Conservation (phyloP, 2,797 vertebrate species). For the Liasis olivaceus region DNA sequence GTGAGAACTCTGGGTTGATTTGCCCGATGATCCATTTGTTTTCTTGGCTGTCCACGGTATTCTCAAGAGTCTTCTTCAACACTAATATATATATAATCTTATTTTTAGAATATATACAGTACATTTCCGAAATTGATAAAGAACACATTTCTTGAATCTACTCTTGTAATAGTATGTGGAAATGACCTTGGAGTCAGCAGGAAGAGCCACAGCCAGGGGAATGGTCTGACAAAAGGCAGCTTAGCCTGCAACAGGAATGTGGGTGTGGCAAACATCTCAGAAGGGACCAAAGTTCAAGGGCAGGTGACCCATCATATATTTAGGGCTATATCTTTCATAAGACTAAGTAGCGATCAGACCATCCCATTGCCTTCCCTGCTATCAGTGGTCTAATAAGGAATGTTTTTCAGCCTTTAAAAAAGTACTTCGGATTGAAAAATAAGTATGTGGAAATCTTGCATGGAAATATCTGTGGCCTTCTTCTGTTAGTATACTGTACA, state of each 20-base stretch:
- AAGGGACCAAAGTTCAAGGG: background rate
- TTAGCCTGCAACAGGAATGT: background rate
- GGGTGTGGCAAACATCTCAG: background rate
- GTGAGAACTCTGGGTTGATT: background rate
- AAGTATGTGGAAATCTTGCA: background rate
- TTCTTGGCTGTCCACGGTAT: background rate
- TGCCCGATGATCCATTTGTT: background rate
- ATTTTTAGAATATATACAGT: background rate
- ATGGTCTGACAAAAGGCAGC: background rate
- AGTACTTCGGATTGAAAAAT: background rate
- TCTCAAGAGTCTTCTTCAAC: background rate
- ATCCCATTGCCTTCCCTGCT: background rate
- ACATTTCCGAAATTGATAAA: background rate
- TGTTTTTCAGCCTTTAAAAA: background rate
- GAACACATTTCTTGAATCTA: background rate
- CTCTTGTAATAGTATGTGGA: background rate
- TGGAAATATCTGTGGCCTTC: background rate
- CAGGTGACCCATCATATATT: background rate
- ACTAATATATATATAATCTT: background rate
- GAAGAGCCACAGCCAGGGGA: background rate
- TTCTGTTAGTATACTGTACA: background rate
- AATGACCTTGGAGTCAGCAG: background rate
- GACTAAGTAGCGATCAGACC: background rate
- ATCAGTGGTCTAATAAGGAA: background rate
- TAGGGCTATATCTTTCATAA: background rate